These are phyloP conservation scores for Acanthornis magna DNA, from an alignment of 2,797 vertebrate genomes.

Conservation along the genomic window DNA sequence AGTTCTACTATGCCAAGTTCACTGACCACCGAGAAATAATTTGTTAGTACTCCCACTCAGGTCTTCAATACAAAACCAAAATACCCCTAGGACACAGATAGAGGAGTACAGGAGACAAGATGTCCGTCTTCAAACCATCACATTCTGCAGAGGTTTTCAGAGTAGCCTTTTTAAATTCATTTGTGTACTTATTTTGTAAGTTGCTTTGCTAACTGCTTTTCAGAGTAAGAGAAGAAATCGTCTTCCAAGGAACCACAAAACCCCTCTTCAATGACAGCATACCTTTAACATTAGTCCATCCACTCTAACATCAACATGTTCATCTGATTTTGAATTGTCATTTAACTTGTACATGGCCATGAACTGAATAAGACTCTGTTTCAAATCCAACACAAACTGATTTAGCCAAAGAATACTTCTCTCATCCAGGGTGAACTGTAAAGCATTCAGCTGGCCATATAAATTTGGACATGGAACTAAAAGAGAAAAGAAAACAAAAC, in stretches of 20 bases:
- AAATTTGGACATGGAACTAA: slow-evolving; percentile 95
- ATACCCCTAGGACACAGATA: background rate
- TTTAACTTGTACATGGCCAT: slow-evolving; percentile 97
- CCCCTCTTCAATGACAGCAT: background rate
- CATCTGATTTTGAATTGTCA: slow-evolving; percentile 94
- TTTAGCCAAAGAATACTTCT: slow-evolving; percentile 97
- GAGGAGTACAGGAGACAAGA: background rate
- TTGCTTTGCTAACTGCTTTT: background rate
- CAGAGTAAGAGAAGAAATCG: background rate
- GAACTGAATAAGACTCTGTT: slow-evolving; percentile 96
- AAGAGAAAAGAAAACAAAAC: slow-evolving; percentile 39
- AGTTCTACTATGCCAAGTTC: background rate
- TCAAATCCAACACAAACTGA: slow-evolving; percentile 92
- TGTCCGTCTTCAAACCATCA: background rate
- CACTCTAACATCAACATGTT: slow-evolving; percentile 92
- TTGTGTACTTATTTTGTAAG: background rate
- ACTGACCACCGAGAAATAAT: background rate
- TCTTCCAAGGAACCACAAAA: background rate
- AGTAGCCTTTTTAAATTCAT: background rate
- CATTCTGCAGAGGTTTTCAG: background rate
- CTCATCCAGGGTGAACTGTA: slow-evolving; percentile 93
- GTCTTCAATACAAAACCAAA: background rate
- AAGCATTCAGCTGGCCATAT: slow-evolving; percentile 93
- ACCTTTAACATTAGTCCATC: slow-evolving; percentile 99
- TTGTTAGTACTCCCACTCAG: background rate